phyloP scores from a whole-genome alignment of 23 tunicate species.

The Styela clava region DNA sequence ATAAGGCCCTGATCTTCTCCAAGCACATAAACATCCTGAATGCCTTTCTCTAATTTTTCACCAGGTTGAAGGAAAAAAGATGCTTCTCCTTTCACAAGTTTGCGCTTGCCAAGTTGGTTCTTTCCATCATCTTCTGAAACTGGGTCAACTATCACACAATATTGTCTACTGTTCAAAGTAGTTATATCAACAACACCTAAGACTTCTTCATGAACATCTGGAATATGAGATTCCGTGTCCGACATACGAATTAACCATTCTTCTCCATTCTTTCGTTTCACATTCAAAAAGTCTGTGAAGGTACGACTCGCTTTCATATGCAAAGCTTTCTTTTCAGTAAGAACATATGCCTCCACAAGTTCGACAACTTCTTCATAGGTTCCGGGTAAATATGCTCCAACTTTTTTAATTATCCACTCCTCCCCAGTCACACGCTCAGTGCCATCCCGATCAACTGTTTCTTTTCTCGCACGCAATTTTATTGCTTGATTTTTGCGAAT shows the following conservation, averaged over 20 bases:
- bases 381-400: constrained; percentile 89
- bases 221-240: constrained; percentile 84
- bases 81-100: constrained; percentile 79
- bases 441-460: constrained; percentile 68
- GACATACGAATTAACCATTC: constrained; percentile 87
- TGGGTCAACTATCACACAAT: constrained; percentile 84
- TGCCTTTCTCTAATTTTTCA: constrained; percentile 69
- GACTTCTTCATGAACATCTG: constrained; percentile 93
- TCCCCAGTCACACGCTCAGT: constrained; percentile 89
- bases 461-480: constrained; percentile 76
- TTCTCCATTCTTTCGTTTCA: constrained; percentile 82
- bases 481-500: constrained; percentile 86
- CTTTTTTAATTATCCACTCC: constrained; percentile 80
- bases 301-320: constrained; percentile 87
- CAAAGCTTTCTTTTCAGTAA: constrained; percentile 92
- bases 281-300: constrained; percentile 73
- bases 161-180: constrained; percentile 84
- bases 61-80: constrained; percentile 94
- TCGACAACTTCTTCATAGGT: constrained; percentile 86
- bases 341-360: constrained; percentile 61
- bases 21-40: constrained; percentile 84
- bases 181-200: constrained; percentile 74
- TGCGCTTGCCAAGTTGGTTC: constrained; percentile 86
- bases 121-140: constrained; percentile 75
- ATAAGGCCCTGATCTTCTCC: constrained; percentile 95